phyloP scores from a whole-genome alignment of 2,113 vertebrate species.

The Lophochroa leadbeateri region DNA sequence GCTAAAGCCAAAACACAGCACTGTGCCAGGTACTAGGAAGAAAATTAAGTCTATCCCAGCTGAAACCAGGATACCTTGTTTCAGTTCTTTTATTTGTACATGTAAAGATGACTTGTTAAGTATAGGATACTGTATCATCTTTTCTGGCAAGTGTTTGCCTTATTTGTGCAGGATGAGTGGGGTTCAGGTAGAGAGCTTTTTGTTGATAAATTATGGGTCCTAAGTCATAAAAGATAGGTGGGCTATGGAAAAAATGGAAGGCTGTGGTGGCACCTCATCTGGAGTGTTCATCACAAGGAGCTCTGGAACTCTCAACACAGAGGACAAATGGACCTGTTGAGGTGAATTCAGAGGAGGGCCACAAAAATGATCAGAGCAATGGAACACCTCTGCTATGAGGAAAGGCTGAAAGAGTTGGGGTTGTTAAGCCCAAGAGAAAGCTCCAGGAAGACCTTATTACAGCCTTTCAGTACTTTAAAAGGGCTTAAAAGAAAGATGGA shows the following conservation, averaged over 20 bases:
- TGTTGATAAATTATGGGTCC: neutral
- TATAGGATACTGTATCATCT: neutral
- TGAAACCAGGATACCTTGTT: neutral
- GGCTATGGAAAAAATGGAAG: neutral
- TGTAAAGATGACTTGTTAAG: neutral
- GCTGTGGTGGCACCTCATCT: rapidly evolving
- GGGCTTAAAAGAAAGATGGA: neutral
- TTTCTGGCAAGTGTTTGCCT: neutral
- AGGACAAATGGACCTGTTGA: neutral
- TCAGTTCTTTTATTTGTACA: neutral
- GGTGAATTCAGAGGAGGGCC: neutral
- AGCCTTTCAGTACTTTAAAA: neutral
- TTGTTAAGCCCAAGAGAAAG: neutral
- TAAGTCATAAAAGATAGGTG: neutral
- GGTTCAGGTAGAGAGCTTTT: neutral
- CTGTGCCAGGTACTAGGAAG: neutral
- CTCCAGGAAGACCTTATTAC: rapidly evolving
- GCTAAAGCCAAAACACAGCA: neutral
- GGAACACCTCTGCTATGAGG: neutral
- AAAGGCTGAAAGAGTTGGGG: neutral
- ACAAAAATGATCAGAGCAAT: neutral
- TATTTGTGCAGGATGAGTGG: neutral
- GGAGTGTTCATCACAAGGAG: neutral
- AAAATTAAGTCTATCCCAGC: neutral
- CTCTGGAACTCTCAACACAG: neutral